A percentile compares a stretch with the other conserved stretches of the same genome.
phyloP scores from a whole-genome alignment of 2,888 invertebrate genomes.

The Arrhopalites spinosus region DNA sequence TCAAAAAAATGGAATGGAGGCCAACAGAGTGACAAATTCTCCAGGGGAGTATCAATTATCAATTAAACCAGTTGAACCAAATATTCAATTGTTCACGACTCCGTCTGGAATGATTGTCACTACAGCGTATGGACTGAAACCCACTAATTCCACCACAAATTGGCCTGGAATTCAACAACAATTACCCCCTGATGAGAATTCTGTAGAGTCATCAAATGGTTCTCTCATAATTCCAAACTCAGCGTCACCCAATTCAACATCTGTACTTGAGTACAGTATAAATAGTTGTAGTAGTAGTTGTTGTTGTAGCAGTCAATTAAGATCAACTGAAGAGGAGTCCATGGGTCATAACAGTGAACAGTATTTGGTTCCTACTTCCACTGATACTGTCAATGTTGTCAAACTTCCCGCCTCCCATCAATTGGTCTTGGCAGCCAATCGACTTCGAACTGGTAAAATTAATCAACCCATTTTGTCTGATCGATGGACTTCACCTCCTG shows the following conservation, averaged over 20 bases:
- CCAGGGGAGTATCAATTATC: background rate
- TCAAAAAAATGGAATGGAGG: background rate
- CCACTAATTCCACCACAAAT: background rate
- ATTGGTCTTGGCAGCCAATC: too few relatives aligned
- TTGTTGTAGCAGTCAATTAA: too few relatives aligned
- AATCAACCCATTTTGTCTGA: too few relatives aligned
- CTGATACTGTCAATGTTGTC: too few relatives aligned
- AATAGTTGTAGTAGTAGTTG: background rate
- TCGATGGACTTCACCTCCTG: too few relatives aligned
- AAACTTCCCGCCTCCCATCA: too few relatives aligned
- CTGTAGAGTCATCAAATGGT: background rate
- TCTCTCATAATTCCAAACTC: background rate
- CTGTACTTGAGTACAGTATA: background rate
- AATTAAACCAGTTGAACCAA: background rate
- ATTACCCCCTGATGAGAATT: too few relatives aligned
- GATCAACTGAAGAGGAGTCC: too few relatives aligned
- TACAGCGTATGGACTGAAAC: constrained; percentile 16
- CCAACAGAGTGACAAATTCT: background rate
- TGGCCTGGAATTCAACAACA: background rate
- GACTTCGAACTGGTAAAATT: too few relatives aligned
- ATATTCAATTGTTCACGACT: constrained; percentile 22
- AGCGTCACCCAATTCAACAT: background rate
- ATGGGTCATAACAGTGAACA: too few relatives aligned
- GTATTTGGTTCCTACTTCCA: too few relatives aligned
- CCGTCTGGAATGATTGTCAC: constrained; percentile 23